Percentiles rank a stretch among this genome's conserved stretches.
Evolutionary conservation across 2,888 invertebrate genomes (phyloP).

Genomic region (Nasonia oneida): DNA sequence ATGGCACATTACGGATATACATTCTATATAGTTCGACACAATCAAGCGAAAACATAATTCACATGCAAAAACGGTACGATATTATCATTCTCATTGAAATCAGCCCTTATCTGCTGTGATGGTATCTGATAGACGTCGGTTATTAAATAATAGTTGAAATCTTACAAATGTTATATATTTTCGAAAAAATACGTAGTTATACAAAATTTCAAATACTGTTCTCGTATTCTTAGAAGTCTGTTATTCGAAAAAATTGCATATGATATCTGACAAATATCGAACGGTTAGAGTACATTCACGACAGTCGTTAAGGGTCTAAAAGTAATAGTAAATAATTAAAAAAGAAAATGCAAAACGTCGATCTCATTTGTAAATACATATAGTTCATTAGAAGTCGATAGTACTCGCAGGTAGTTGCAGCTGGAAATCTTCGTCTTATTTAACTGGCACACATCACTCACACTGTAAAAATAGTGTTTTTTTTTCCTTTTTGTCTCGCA

Average conservation of each 20-base stretch:
- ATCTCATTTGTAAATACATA: constrained; percentile 72
- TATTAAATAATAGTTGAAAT: constrained; percentile 13
- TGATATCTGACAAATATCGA: background rate
- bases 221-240: background rate
- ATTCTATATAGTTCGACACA: constrained; percentile 29
- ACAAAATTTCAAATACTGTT: constrained; percentile 9
- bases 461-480: constrained; percentile 23
- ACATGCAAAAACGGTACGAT: constrained; percentile 23
- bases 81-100: constrained; percentile 37
- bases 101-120: constrained; percentile 39
- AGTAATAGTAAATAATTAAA: constrained; percentile 53
- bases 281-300: constrained; percentile 26
- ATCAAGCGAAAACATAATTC: constrained; percentile 21
- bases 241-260: background rate
- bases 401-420: constrained; percentile 56
- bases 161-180: constrained; percentile 25
- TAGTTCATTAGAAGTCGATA: constrained; percentile 61
- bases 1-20: constrained; percentile 27
- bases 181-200: constrained; percentile 4
- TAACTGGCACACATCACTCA: constrained; percentile 54
- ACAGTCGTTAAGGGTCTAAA: constrained; percentile 37
- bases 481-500: constrained; percentile 48
- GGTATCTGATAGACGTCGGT: background rate
- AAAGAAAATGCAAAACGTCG: constrained; percentile 66
- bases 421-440: constrained; percentile 55